phyloP scores from a whole-genome alignment of 2,797 vertebrate species.

The Phalanger gymnotis region DNA sequence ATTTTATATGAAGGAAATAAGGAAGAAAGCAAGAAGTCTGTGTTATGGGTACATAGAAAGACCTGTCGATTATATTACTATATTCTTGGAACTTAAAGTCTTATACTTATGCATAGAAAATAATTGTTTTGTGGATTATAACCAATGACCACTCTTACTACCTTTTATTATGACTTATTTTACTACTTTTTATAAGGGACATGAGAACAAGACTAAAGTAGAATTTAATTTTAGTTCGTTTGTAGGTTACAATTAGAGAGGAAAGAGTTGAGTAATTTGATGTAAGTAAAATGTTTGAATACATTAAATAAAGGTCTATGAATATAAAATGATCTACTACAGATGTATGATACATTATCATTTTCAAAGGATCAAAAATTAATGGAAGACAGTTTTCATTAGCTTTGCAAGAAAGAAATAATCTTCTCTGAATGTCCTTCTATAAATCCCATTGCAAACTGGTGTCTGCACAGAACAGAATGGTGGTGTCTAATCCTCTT shows the following conservation, averaged over 20 bases:
- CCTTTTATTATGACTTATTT: conserved; percentile 8
- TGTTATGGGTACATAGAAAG: background rate
- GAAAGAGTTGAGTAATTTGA: conserved; percentile 51
- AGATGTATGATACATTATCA: conserved; percentile 53
- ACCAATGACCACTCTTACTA: background rate
- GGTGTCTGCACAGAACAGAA: conserved; percentile 71
- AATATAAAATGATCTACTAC: conserved; percentile 38
- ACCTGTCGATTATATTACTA: background rate
- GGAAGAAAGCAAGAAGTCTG: background rate
- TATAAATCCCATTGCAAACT: conserved; percentile 77
- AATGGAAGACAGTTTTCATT: conserved; percentile 69
- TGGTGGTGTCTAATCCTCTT: conserved; percentile 75
- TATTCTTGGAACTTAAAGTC: background rate
- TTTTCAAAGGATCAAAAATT: conserved; percentile 73
- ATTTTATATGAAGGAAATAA: background rate
- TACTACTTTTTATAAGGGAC: conserved; percentile 35
- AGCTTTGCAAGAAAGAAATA: conserved; percentile 75
- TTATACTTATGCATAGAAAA: background rate
- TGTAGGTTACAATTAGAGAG: conserved; percentile 17
- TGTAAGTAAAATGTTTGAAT: conserved; percentile 41
- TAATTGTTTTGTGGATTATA: background rate
- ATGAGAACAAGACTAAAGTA: conserved; percentile 41
- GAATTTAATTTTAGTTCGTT: conserved; percentile 62
- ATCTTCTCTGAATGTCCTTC: conserved; percentile 77
- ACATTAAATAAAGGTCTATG: conserved; percentile 54